Conservation (phyloP, 2,888 invertebrate species). For the Spilosoma lubricipeda region DNA sequence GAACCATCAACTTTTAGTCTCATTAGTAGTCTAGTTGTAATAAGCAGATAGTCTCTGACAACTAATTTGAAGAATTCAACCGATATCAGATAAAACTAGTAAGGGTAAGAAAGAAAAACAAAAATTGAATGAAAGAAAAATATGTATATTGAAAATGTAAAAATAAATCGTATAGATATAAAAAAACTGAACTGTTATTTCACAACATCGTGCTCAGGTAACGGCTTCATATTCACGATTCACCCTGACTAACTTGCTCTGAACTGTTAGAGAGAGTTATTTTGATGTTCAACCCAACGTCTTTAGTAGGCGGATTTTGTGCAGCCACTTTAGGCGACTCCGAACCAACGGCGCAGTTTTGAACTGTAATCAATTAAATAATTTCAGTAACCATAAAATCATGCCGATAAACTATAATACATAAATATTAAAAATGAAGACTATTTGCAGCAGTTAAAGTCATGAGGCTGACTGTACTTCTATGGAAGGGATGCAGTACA, state of each 20-base stretch:
- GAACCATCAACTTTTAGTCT: too few relatives aligned
- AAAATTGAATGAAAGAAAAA: neutral
- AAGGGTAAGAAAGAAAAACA: neutral
- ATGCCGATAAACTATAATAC: neutral
- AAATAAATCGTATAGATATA: neutral
- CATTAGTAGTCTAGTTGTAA: too few relatives aligned
- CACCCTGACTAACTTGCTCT: constrained; percentile 25
- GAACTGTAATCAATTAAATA: constrained; percentile 54
- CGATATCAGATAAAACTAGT: too few relatives aligned
- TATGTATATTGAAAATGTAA: constrained; percentile 12
- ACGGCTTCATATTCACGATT: constrained; percentile 12
- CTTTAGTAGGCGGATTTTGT: constrained; percentile 57
- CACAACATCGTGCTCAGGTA: constrained; percentile 13
- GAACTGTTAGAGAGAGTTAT: constrained; percentile 63
- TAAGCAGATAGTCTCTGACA: too few relatives aligned
- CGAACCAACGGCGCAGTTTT: constrained; percentile 37
- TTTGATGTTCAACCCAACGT: constrained; percentile 74
- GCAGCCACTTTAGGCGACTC: constrained; percentile 21
- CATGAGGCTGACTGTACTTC: neutral
- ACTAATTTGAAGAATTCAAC: too few relatives aligned
- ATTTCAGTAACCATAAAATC: too few relatives aligned
- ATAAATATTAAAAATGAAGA: neutral
- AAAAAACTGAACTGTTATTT: constrained; percentile 12
- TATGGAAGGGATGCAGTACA: neutral
- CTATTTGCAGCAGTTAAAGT: neutral